Base-by-base conservation (phyloP, 2,888 invertebrate genomes). In the Eupithecia dodoneata region DNA sequence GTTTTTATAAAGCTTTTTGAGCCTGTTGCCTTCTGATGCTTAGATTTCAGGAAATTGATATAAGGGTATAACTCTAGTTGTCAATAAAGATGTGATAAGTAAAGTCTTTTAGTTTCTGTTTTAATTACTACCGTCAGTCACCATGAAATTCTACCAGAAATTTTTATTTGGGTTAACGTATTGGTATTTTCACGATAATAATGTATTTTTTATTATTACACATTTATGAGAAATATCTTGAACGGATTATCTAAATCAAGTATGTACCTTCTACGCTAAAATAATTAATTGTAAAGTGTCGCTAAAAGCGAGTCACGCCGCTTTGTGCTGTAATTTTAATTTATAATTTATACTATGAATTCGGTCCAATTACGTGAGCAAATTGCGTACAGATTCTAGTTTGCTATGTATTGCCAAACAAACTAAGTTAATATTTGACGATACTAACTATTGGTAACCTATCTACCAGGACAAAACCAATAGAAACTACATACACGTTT, bases 351-450 rank as follows among this genome's bases (percentile, higher is more conserved):
- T 45, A 42, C 44, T n/a, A 45, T n/a, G n/a, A n/a, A 69, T 44
- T 69, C 45, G n/a, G n/a, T 69, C 67, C 67, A 69, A 69, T 69
- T 69, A 69, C 9, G 45, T 4, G 67, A n/a, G 67, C 67, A 69
- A 69, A 69, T 55, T n/a, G 67, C 5, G 67, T 69, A 69, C 7
- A n/a, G 41, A 69, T 45, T 18, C 44, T 45, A 44, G 45, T 45
- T 69, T 44, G 44, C 44, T 67, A 67, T 67, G 7, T 15, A 67
- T 67, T 45, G n/a, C 67, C 67, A 45, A 30, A 69, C 42, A 42
- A 65, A 66, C 18, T 45, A 18, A n/a, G 67, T n/a, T 69, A 69
- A 69, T 69, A 69, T 69, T 69, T 45, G 67, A 69, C n/a, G 4
- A 9, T 10, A 69, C 13, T 67, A 67, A 42, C 10, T 69, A 45